phyloP scores from a whole-genome alignment of 2,797 vertebrate species.

The Neosilurus hyrtlii region DNA sequence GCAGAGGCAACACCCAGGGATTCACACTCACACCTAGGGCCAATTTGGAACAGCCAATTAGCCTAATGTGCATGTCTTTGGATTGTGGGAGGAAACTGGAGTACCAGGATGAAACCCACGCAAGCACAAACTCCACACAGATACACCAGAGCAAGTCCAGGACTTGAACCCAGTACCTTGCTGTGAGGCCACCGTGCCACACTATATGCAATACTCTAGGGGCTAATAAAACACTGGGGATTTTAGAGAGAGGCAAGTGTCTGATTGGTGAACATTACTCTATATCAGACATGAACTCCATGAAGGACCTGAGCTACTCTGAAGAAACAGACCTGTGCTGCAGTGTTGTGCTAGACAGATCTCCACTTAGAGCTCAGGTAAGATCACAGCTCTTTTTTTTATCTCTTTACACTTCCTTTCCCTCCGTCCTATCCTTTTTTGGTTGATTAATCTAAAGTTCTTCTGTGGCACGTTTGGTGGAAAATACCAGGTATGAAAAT shows the following conservation, averaged over 20 bases:
- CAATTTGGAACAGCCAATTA: too few relatives aligned
- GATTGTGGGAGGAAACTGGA: too few relatives aligned
- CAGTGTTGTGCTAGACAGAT: slow-evolving; percentile 78
- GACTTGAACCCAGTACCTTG: too few relatives aligned
- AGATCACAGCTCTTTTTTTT: slow-evolving; percentile 33
- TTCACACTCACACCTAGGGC: too few relatives aligned
- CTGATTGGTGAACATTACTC: neutral
- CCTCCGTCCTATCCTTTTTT: neutral
- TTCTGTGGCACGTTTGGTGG: neutral
- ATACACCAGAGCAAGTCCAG: too few relatives aligned
- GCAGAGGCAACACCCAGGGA: too few relatives aligned
- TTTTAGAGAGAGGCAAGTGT: neutral
- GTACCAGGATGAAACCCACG: too few relatives aligned
- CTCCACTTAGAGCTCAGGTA: slow-evolving; percentile 84
- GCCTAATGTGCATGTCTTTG: too few relatives aligned
- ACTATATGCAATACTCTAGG: too few relatives aligned
- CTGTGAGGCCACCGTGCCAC: too few relatives aligned
- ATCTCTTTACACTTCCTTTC: neutral
- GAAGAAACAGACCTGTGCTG: slow-evolving; percentile 87
- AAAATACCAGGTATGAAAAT: neutral
- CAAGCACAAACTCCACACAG: too few relatives aligned
- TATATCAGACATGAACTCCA: slow-evolving; percentile 74
- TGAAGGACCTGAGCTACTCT: slow-evolving; percentile 75
- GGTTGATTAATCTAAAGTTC: neutral
- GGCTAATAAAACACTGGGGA: too few relatives aligned